Evolutionary conservation across 2,113 vertebrate genomes (phyloP), one percentile per base, ranked within the genome.

Genomic region (Trichomycterus rosablanca): DNA sequence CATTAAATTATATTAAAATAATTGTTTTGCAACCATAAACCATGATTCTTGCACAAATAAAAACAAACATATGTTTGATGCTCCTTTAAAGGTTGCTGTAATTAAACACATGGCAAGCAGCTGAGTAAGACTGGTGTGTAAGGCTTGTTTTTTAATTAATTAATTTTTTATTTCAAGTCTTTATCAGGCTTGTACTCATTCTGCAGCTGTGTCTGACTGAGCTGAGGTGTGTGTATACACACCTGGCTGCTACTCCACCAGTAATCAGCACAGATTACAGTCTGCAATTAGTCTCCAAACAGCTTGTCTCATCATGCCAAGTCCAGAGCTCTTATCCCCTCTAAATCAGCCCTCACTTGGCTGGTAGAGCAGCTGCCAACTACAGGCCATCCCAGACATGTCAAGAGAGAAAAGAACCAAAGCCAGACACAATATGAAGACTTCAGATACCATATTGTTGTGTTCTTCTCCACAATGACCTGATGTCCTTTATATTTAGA

Each of bases 211-310:
- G 69, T 58, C 18, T 16, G 45, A 34, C n/a, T 3, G 34, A 52
- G 46, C 40, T 14, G 34, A 59, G 46, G 48, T 56, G 51, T 52
- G 55, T 45, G 48, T 43, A 26, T 24, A 19, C 60, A 75, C 70
- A 70, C 66, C 69, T 74, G 70, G 61, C 57, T n/a, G 32, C 68
- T 66, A 35, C 48, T 63, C 28, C 52, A 53, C 39, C 28, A 24
- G 59, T 68, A 77, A 75, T 74, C 70, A 72, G 60, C 63, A 67
- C 60, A 66, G 67, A 68, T 73, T 68, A 73, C 70, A 50, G 46
- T 51, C 57, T 55, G 59, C 71, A 73, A 75, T 78, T 75, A 71
- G 65, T 64, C 58, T 63, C 65, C 46, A 44, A 75, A 70, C 64
- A 54, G 35, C 67, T 73, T 68, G 65, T 73, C 65, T 73, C 57